A percentile compares a stretch with the other conserved stretches of the same genome.
These are phyloP conservation scores for Lampropteryx suffumata DNA, from an alignment of 2,888 invertebrate species.

Conservation along the genomic window DNA sequence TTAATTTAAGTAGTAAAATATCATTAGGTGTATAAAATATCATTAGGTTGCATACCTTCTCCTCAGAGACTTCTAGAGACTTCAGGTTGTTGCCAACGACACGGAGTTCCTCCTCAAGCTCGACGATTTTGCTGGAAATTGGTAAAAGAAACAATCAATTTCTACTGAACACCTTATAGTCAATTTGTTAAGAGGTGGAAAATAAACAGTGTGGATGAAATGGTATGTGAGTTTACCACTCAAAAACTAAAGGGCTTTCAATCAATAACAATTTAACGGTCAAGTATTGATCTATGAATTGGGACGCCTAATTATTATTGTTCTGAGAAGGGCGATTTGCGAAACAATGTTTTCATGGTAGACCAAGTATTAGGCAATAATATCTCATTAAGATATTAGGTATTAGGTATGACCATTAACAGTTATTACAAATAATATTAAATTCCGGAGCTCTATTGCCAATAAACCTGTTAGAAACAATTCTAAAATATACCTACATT, in stretches of 20 bases:
- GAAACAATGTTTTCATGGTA: neutral
- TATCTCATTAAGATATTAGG: too few species aligned
- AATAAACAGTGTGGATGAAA: too few species aligned
- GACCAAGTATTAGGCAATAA: too few species aligned
- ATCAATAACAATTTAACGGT: conserved; percentile 47
- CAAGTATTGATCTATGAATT: conserved; percentile 44
- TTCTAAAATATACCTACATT: too few species aligned
- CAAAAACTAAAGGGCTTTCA: conserved; percentile 40
- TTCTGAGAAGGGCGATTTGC: conserved; percentile 14
- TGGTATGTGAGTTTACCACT: conserved; percentile 23
- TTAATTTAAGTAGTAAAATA: too few species aligned
- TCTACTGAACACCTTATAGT: conserved; percentile 44
- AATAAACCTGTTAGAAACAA: too few species aligned
- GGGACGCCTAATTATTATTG: neutral
- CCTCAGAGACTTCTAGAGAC: conserved; percentile 99
- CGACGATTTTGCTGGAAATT: conserved; percentile 96
- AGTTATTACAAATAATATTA: too few species aligned
- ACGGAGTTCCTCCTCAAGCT: conserved; percentile 99
- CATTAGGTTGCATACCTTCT: conserved; percentile 91
- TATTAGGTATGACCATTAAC: too few species aligned
- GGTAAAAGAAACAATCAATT: conserved; percentile 57
- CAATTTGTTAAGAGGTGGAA: too few species aligned
- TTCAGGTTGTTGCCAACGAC: conserved; percentile 99
- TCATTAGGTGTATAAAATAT: neutral
- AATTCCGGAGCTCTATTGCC: too few species aligned